These are phyloP conservation scores for Pipistrellus pipistrellus DNA, from an alignment of 2,797 vertebrate genomes.

Conservation along the genomic window DNA sequence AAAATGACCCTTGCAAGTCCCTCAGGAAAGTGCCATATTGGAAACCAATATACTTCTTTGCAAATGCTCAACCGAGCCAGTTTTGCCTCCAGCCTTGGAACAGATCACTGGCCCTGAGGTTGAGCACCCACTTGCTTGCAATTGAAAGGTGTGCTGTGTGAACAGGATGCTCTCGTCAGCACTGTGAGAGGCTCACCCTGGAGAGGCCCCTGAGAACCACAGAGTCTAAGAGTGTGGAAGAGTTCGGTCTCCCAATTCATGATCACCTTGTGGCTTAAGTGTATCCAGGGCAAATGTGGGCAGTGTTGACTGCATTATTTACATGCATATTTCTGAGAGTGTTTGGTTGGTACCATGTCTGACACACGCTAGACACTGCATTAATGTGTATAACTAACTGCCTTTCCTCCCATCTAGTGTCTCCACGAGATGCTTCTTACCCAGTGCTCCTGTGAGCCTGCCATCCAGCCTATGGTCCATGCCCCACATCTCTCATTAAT, in stretches of 20 bases:
- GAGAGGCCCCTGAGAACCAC: background rate
- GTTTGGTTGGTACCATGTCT: background rate
- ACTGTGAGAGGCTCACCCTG: background rate
- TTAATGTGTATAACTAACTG: background rate
- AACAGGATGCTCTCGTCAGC: background rate
- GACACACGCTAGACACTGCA: background rate
- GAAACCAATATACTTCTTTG: background rate
- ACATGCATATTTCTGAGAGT: background rate
- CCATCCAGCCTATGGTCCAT: background rate
- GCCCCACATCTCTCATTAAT: background rate
- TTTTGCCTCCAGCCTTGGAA: background rate
- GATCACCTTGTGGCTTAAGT: background rate
- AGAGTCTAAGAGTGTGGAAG: background rate
- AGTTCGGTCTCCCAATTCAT: background rate
- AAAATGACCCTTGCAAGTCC: background rate
- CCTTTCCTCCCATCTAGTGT: background rate
- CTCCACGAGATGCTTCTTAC: background rate
- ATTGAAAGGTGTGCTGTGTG: background rate
- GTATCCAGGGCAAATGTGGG: background rate
- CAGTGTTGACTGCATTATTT: background rate
- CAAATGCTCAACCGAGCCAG: background rate
- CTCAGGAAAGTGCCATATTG: background rate
- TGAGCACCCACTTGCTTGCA: background rate
- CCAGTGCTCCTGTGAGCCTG: background rate
- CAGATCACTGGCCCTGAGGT: background rate